phyloP scores from a whole-genome alignment of 2,888 invertebrate genomes.

The Coleophora deauratella region DNA sequence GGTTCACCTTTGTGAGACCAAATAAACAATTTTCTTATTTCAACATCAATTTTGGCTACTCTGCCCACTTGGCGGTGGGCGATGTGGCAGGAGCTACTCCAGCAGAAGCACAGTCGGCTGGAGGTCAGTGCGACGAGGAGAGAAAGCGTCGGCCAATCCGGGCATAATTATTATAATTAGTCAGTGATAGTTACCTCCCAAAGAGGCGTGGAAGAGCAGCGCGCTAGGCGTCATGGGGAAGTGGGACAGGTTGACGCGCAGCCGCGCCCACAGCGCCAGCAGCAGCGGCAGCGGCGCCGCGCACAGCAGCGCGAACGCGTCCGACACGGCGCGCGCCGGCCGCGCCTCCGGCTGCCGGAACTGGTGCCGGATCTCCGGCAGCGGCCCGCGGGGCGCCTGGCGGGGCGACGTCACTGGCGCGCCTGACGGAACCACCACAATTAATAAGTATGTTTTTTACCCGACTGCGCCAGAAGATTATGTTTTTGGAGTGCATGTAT shows the following conservation, averaged over 20 bases:
- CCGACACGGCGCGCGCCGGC: slow-evolving; percentile 90
- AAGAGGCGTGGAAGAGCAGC: slow-evolving; percentile 91
- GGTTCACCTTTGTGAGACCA: no score
- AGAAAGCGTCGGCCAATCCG: no score
- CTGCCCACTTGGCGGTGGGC: no score
- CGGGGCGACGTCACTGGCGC: slow-evolving; percentile 5
- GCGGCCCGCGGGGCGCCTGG: slow-evolving; percentile 49
- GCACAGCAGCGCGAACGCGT: slow-evolving; percentile 90
- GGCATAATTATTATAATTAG: no score
- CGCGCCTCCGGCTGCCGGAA: slow-evolving; percentile 95
- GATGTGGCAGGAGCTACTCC: no score
- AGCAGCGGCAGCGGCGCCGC: slow-evolving; percentile 88
- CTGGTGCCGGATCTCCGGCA: slow-evolving; percentile 81
- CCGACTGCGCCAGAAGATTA: not conserved
- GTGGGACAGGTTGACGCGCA: slow-evolving; percentile 90
- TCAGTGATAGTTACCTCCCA: no score
- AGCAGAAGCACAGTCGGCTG: no score
- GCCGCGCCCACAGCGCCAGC: slow-evolving; percentile 87
- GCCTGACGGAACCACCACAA: slow-evolving; percentile 10
- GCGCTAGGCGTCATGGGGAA: slow-evolving; percentile 86
- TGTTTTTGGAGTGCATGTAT: no score
- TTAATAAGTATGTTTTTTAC: no score
- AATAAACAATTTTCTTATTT: no score
- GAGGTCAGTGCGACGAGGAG: no score
- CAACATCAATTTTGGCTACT: no score